Percentiles rank a stretch among this genome's conserved stretches.
Conservation (phyloP, 1,140 invertebrate species). For the Ephestia elutella region DNA sequence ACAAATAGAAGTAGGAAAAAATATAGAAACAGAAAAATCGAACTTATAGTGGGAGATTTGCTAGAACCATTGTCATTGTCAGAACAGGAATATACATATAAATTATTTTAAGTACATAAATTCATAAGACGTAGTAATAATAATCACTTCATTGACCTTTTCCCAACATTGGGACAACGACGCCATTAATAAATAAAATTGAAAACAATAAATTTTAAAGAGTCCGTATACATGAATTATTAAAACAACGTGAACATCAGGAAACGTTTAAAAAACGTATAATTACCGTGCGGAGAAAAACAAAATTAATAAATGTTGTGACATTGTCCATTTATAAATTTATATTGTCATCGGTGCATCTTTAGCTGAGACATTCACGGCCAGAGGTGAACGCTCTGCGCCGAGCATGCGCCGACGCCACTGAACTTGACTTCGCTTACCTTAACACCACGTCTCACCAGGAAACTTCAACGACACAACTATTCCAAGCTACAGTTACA, state of each 20-base stretch:
- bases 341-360: neutral
- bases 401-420: constrained; percentile 4
- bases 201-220: no score
- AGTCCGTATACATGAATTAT: neutral
- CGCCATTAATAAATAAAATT: no score
- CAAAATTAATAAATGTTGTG: neutral
- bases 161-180: no score
- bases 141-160: no score
- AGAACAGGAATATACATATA: no score
- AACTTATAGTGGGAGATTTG: no score
- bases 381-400: constrained; percentile 47
- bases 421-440: constrained; percentile 56
- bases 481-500: neutral
- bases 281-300: neutral
- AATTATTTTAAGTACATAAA: no score
- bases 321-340: neutral
- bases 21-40: no score
- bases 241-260: neutral
- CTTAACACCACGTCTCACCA: constrained; percentile 26
- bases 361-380: constrained; percentile 22
- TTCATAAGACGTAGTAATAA: no score
- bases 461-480: neutral
- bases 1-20: no score
- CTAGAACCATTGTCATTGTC: no score
- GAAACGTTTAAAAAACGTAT: neutral